Base-by-base conservation (phyloP, 2,888 invertebrate genomes). In the Heteromurus nitidus region DNA sequence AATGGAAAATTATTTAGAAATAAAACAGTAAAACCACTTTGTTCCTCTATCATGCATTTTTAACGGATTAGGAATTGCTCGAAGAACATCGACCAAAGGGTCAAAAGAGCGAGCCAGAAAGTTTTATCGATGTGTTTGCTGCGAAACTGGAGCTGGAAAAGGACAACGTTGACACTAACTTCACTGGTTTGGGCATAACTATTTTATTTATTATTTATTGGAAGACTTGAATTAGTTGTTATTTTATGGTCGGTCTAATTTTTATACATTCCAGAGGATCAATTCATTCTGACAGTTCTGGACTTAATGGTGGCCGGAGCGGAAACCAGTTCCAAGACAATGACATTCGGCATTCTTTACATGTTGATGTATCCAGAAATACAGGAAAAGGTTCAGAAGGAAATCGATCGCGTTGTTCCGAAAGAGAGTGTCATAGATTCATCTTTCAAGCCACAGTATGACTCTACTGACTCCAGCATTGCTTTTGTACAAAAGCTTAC, bases 261-360 rank as follows among this genome's bases (percentile, higher is more conserved):
- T n/a, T n/a, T n/a, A n/a, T n/a, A n/a, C n/a, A n/a, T n/a, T n/a
- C 50, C 13, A 50, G 79, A 79, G 30, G 79, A 79, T 18, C 70
- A 79, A 3, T 72, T 70, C 20, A 36, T 62, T 0, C 0, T 70
- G n/a, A 70, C 70, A 3, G 28, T 79, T 55, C 55, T 79, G 24
- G 79, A 79, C 47, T 36, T 79, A 3, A 22, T 79, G n/a, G 30
- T 75, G 11, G 75, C 47, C 9, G 79, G 77, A 9, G 36, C 60
- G 7, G 79, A 79, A 36, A 79, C 79, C 0, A 47, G 64, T 0
- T 69, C 69, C 20, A 79, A 79, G 16, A 79, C 79, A 0, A n/a
- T 72, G 2, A 53, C 53, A 1, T 79, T 79, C 47, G 70, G 64
- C 50, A 44, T 79, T 1, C 28, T 79, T 2, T 79, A 79, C 65